Conservation (phyloP, 2,797 vertebrate genomes). For the Chiloscyllium punctatum region DNA sequence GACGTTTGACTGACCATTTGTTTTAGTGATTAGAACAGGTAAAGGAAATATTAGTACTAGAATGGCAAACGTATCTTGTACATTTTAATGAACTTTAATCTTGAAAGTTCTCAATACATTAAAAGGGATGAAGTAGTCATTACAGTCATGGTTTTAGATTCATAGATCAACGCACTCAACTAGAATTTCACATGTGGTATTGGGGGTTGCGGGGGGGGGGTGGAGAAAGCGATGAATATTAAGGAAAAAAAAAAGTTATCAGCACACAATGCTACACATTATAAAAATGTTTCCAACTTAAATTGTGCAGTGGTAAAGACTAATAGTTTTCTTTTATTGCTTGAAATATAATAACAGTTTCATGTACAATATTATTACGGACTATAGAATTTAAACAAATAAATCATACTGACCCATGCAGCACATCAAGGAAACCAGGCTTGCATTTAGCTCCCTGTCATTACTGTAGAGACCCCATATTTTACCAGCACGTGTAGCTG, state of each 20-base stretch:
- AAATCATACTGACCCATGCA: constrained; percentile 82
- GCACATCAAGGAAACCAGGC: constrained; percentile 88
- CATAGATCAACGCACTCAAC: not conserved
- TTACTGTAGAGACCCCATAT: constrained; percentile 68
- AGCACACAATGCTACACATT: not conserved
- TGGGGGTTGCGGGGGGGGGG: too few relatives aligned
- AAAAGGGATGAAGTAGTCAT: not conserved
- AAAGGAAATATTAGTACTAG: not conserved
- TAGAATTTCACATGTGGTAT: not conserved
- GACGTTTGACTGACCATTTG: not conserved
- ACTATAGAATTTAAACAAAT: not conserved
- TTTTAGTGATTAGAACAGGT: not conserved
- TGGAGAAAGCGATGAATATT: not conserved
- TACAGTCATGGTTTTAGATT: not conserved
- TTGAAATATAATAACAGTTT: not conserved
- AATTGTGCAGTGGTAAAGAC: not conserved
- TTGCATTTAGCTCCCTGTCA: constrained; percentile 70
- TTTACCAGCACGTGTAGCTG: constrained; percentile 39
- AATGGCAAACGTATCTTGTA: not conserved
- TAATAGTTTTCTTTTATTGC: too few relatives aligned
- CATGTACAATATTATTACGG: not conserved
- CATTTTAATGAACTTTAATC: not conserved
- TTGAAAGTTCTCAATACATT: not conserved
- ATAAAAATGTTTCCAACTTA: not conserved
- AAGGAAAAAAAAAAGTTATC: not conserved